These are phyloP conservation scores for Perca schrenkii DNA, from an alignment of 2,113 vertebrate genomes.

Conservation along the genomic window DNA sequence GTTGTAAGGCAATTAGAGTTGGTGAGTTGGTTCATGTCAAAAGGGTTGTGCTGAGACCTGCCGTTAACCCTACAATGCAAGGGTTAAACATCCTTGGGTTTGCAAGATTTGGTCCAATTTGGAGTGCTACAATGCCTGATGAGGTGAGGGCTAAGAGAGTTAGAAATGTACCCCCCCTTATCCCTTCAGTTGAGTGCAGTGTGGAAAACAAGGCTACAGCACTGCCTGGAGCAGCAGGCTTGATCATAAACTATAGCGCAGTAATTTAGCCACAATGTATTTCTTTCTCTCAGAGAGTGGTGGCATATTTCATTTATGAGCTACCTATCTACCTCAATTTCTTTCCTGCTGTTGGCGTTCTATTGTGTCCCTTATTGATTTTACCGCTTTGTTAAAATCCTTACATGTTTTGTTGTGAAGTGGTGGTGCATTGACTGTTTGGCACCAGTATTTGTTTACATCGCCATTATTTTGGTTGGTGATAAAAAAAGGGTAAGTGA, in stretches of 20 bases:
- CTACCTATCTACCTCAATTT: constrained; percentile 47
- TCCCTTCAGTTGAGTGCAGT: constrained; percentile 48
- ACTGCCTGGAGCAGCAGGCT: constrained; percentile 48
- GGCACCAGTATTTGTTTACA: constrained; percentile 47
- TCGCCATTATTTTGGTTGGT: background rate
- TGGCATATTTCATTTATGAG: constrained; percentile 75
- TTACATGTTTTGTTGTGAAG: constrained; percentile 50
- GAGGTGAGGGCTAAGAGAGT: constrained; percentile 48
- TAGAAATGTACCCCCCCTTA: constrained; percentile 38
- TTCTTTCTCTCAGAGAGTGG: constrained; percentile 63
- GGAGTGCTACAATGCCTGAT: constrained; percentile 11
- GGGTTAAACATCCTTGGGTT: constrained; percentile 24
- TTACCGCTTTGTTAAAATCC: constrained; percentile 60
- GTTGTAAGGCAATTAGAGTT: background rate
- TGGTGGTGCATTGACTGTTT: constrained; percentile 39
- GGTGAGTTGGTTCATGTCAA: background rate
- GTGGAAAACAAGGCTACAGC: constrained; percentile 42
- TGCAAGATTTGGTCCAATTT: constrained; percentile 29
- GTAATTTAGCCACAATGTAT: constrained; percentile 73
- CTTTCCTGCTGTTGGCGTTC: constrained; percentile 63
- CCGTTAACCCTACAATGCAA: constrained; percentile 1
- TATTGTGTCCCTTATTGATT: constrained; percentile 74
- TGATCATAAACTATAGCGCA: constrained; percentile 68
- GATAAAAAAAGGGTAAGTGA: constrained; percentile 14
- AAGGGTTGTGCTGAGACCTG: background rate